phyloP scores from a whole-genome alignment of 2,797 vertebrate species.

The Balearica regulorum region DNA sequence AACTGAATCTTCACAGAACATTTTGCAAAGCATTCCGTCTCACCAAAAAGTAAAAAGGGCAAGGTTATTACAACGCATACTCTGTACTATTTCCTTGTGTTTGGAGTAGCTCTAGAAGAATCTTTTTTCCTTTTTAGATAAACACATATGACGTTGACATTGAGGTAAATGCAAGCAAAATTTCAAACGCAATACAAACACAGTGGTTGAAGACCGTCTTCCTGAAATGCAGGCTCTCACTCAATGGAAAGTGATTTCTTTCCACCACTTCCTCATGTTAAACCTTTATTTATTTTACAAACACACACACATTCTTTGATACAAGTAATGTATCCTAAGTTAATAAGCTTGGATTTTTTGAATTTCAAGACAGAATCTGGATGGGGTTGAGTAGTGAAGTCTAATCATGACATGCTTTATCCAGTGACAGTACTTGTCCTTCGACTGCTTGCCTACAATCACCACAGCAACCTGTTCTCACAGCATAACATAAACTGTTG shows the following conservation, averaged over 20 bases:
- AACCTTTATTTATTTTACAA: neutral
- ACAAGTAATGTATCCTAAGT: neutral
- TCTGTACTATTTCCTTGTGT: neutral
- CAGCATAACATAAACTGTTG: neutral
- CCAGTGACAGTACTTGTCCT: neutral
- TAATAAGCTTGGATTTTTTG: neutral
- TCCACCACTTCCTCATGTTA: neutral
- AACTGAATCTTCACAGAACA: neutral
- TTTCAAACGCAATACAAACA: neutral
- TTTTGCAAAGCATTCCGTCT: constrained; percentile 19
- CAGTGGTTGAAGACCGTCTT: neutral
- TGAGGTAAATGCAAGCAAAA: constrained; percentile 1
- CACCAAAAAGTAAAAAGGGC: neutral
- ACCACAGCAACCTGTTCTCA: neutral
- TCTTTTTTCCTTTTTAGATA: neutral
- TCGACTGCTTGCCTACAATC: neutral
- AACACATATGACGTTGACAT: neutral
- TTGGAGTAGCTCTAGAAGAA: constrained; percentile 5
- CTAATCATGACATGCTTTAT: neutral
- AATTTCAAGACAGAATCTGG: neutral
- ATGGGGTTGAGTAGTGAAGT: neutral
- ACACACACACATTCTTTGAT: neutral
- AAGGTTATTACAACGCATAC: neutral
- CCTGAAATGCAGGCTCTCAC: neutral
- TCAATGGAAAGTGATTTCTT: neutral